Evolutionary conservation across 1,140 invertebrate species (phyloP).

Genomic region (Trichoplusia ni): DNA sequence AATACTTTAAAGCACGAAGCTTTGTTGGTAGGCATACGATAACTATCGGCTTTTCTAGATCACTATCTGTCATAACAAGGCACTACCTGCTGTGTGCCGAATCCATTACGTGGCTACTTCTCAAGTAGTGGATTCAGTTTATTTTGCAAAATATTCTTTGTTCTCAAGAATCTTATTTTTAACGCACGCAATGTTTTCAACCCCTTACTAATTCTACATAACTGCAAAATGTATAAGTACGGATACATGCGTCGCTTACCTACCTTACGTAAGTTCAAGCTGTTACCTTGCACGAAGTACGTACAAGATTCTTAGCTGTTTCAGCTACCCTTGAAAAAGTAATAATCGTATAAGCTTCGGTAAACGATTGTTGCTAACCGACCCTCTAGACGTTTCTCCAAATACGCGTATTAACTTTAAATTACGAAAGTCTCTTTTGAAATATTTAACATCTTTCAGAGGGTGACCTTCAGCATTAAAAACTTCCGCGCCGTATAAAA

Average conservation of each 20-base stretch:
- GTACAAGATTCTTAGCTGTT: no score
- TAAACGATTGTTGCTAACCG: constrained; percentile 42
- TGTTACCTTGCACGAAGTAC: constrained; percentile 15
- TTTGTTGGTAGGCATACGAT: constrained; percentile 1
- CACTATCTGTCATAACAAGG: background rate
- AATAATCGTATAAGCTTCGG: constrained; percentile 40
- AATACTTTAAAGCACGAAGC: background rate
- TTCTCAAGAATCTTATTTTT: constrained; percentile 45
- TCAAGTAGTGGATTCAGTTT: constrained; percentile 31
- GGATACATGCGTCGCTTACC: constrained; percentile 6
- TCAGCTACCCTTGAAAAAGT: constrained; percentile 34
- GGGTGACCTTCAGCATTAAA: constrained; percentile 36
- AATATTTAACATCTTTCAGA: constrained; percentile 23
- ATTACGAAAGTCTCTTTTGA: constrained; percentile 15
- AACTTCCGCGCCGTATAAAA: constrained; percentile 25
- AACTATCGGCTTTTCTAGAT: constrained; percentile 18
- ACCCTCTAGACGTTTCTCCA: background rate
- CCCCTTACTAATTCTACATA: constrained; percentile 34
- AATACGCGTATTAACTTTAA: constrained; percentile 17
- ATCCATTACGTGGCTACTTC: constrained; percentile 24
- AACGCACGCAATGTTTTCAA: constrained; percentile 49
- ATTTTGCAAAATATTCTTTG: constrained; percentile 45
- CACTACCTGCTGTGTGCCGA: background rate
- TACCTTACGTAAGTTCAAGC: constrained; percentile 28
- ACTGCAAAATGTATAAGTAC: constrained; percentile 38